Conservation (phyloP, 2,888 invertebrate genomes). For the Venusia cambrica region DNA sequence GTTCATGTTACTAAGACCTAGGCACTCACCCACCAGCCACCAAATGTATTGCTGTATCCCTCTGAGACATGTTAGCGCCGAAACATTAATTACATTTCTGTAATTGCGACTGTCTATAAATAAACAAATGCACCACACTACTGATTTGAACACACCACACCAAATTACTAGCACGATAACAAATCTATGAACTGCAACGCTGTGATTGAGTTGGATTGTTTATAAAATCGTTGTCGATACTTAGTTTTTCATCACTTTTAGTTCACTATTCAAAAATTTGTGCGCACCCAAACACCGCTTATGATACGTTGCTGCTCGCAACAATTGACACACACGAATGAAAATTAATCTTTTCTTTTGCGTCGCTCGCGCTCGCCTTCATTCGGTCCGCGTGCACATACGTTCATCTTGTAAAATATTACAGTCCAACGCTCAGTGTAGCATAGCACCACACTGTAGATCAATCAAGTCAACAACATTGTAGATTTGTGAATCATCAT, state of each 20-base stretch:
- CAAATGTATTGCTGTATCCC: conserved; percentile 95
- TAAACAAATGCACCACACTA: conserved; percentile 78
- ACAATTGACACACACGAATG: conserved; percentile 42
- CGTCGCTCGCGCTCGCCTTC: no score
- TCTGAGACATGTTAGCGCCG: conserved; percentile 85
- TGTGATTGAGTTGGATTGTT: not conserved
- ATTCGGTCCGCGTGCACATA: no score
- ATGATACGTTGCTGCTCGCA: conserved; percentile 46
- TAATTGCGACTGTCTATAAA: conserved; percentile 77
- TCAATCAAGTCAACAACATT: no score
- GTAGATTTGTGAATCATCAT: no score
- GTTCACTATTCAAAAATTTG: not conserved
- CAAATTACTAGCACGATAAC: conserved; percentile 31
- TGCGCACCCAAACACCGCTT: conserved; percentile 39
- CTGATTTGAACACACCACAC: conserved; percentile 44
- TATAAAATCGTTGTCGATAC: not conserved
- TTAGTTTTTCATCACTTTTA: no score
- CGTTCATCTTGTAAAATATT: no score
- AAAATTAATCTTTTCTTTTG: conserved; percentile 8
- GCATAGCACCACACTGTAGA: no score
- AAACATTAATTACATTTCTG: conserved; percentile 75
- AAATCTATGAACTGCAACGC: conserved; percentile 20
- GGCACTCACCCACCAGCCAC: conserved; percentile 95
- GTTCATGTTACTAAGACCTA: conserved; percentile 25
- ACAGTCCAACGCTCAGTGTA: no score